A percentile compares a stretch with the other conserved stretches of the same genome.
phyloP scores from a whole-genome alignment of 2,113 vertebrate species.

The Austrofundulus limnaeus region DNA sequence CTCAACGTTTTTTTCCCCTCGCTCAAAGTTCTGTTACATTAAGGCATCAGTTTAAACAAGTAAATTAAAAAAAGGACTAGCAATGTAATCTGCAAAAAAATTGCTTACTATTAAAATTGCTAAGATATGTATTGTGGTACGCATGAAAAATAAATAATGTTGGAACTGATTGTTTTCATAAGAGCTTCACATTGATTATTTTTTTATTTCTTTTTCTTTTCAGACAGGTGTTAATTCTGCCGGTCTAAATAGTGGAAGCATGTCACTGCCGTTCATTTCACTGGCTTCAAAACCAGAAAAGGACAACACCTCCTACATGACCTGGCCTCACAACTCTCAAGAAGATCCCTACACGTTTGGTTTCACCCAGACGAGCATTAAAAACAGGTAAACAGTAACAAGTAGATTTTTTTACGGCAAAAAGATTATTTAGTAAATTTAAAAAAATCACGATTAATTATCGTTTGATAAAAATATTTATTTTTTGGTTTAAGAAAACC shows the following conservation, averaged over 20 bases:
- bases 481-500: conserved; percentile 75
- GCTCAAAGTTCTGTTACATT: no score
- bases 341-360: conserved; percentile 61
- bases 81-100: no score
- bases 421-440: not conserved
- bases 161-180: no score
- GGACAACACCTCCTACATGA: conserved; percentile 29
- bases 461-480: not conserved
- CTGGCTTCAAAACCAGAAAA: conserved; percentile 43
- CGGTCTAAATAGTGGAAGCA: conserved; percentile 27
- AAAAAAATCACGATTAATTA: not conserved
- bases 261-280: conserved; percentile 29
- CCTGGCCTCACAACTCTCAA: conserved; percentile 60
- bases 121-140: no score
- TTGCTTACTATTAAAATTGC: no score
- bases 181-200: not conserved
- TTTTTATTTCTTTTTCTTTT: conserved; percentile 22
- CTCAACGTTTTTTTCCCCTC: no score
- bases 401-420: not conserved
- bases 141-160: no score
- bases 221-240: conserved; percentile 48
- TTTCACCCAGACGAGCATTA: conserved; percentile 43
- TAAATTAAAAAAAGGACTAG: no score
- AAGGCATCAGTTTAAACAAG: no score
- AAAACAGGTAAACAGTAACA: no score